Evolutionary conservation across 1,140 invertebrate species (phyloP), one percentile per base, ranked within the genome.

Genomic region (Acromyrmex charruanus): DNA sequence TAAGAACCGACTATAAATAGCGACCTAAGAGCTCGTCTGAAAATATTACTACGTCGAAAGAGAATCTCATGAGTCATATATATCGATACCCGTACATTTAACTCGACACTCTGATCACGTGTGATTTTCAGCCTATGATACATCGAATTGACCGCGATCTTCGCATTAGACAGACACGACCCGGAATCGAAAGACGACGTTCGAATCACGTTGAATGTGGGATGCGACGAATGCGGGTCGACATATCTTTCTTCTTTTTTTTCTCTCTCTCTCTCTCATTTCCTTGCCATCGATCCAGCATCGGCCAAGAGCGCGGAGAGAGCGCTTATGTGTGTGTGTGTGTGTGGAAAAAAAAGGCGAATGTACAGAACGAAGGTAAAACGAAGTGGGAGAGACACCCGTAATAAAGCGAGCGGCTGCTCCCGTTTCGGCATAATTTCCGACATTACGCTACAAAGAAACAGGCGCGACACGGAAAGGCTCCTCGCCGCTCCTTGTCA

Each of bases 401-500:
- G 80, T 84, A 84, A 84, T 84, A 84, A 84, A 84, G 69, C 66
- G 79, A 81, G 35, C 58, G 80, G 69, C 80, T 75, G 80, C 80
- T 84, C 69, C 58, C 80, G 80, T 84, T 84, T 84, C 80, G 69
- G 55, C 68, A 72, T 84, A 84, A 84, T 84, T 84, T 84, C 69
- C 58, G 69, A 84, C 55, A 75, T 84, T 84, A 82, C 75, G 82
- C 59, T 77, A 86, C 61, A 86, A 80, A 59, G 71, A 74, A 85
- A 25, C 49, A 61, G 39, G 53, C 75, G 51, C 77, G 35, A 86
- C 77, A 80, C 77, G 61, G 59, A 77, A 86, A 69, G 65, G n/a
- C 80, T 61, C 80, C 51, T 69, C 49, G 77, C 49, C 49, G 44
- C 53, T 75, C 72, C 21, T 66, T 25, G 39, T 82, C 80, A 75